Conservation (phyloP, 2,113 vertebrate species). For the Elaphurus davidianus region DNA sequence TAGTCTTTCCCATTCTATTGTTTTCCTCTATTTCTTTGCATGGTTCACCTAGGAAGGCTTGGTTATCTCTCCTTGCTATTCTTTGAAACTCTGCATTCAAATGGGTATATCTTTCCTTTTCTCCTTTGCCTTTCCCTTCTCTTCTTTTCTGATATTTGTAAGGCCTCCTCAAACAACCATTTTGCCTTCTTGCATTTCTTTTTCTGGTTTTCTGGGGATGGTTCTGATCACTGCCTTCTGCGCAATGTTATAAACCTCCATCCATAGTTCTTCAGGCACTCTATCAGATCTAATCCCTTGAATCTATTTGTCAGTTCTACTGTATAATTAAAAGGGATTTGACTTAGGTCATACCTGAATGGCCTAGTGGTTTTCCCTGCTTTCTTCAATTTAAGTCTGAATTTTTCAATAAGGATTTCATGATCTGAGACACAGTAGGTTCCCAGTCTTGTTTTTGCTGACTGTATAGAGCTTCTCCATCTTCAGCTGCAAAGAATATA, state of each 20-base stretch:
- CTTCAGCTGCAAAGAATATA: background rate
- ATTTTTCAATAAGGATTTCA: background rate
- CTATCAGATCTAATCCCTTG: background rate
- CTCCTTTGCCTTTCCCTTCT: background rate
- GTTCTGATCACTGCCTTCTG: background rate
- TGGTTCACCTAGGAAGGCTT: background rate
- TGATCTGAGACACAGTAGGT: background rate
- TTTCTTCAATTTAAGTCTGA: background rate
- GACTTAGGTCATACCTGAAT: fast-evolving
- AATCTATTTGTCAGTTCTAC: background rate
- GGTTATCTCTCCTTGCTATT: background rate
- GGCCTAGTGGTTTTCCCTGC: background rate
- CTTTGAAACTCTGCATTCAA: background rate
- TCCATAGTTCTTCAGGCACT: background rate
- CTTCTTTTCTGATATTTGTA: background rate
- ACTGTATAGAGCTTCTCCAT: background rate
- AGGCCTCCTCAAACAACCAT: background rate
- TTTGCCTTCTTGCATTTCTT: background rate
- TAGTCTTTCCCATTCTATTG: background rate
- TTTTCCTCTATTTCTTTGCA: background rate
- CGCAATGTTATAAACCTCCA: fast-evolving
- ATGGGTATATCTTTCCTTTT: background rate
- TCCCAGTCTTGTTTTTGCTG: background rate
- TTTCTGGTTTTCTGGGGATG: background rate
- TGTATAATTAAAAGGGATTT: background rate